Conservation (phyloP, 2,888 invertebrate genomes). For the Morpho deidamia region DNA sequence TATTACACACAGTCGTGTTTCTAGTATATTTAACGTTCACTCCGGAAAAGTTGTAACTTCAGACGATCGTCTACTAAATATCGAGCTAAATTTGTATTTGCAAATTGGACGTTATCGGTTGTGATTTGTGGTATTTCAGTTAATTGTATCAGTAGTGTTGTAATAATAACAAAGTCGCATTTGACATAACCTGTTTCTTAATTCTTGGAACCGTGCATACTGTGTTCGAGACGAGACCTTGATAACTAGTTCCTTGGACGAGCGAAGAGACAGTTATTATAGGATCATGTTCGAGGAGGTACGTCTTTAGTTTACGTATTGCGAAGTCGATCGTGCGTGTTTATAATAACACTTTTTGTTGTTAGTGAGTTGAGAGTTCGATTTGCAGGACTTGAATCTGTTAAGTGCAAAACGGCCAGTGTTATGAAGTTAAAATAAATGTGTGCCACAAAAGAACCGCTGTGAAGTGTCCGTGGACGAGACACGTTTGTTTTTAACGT, state of each 20-base stretch:
- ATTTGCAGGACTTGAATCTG: slow-evolving; percentile 41
- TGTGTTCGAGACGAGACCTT: slow-evolving; percentile 73
- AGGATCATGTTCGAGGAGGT: slow-evolving; percentile 75
- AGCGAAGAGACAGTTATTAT: slow-evolving; percentile 71
- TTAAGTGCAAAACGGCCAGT: slow-evolving; percentile 52
- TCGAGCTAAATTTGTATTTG: slow-evolving; percentile 10
- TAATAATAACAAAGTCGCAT: slow-evolving; percentile 38
- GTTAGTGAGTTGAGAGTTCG: slow-evolving; percentile 57
- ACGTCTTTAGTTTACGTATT: slow-evolving; percentile 71
- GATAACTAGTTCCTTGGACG: slow-evolving; percentile 77
- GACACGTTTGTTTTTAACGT: slow-evolving; percentile 46
- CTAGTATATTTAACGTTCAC: slow-evolving; percentile 50
- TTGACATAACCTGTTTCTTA: slow-evolving; percentile 58
- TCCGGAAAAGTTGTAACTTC: slow-evolving; percentile 35
- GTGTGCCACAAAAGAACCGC: slow-evolving; percentile 56
- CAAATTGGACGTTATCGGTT: slow-evolving; percentile 17
- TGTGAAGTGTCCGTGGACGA: slow-evolving; percentile 54
- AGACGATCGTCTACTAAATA: slow-evolving; percentile 25
- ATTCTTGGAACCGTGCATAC: slow-evolving; percentile 68
- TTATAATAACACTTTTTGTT: slow-evolving; percentile 37
- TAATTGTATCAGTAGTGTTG: slow-evolving; percentile 21
- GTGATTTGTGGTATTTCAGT: slow-evolving; percentile 23
- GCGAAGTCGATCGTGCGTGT: slow-evolving; percentile 57
- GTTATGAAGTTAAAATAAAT: slow-evolving; percentile 60
- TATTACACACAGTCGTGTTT: slow-evolving; percentile 41